These are phyloP conservation scores for Pristionchus maxplancki DNA, from an alignment of 2,888 invertebrate genomes.

Conservation along the genomic window DNA sequence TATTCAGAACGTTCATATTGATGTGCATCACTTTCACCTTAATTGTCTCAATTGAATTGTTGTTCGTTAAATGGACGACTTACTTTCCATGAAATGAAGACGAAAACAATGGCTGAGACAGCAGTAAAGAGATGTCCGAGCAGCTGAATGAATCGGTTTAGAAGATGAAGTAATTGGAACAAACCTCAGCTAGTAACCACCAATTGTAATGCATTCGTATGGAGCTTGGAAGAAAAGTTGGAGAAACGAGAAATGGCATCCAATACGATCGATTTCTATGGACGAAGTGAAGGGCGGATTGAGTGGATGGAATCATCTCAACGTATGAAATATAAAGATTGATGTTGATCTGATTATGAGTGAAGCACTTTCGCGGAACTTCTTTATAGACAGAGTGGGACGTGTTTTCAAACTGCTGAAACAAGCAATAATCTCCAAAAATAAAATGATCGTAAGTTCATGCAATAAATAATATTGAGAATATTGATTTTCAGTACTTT, in stretches of 20 bases:
- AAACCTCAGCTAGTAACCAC: not conserved
- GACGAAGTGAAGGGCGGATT: not conserved
- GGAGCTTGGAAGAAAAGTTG: not conserved
- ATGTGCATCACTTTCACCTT: constrained; percentile 20
- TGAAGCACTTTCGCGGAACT: no score
- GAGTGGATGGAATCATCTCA: not conserved
- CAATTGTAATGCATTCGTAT: not conserved
- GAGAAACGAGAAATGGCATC: not conserved
- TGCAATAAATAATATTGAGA: no score
- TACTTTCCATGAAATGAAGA: not conserved
- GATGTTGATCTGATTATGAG: no score
- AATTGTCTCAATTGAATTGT: not conserved
- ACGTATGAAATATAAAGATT: not conserved
- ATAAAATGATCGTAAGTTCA: no score
- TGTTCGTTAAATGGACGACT: no score
- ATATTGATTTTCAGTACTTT: no score
- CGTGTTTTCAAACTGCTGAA: no score
- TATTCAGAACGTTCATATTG: constrained; percentile 8
- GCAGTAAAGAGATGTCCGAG: not conserved
- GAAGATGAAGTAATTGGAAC: not conserved
- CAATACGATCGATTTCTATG: not conserved
- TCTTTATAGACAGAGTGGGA: no score
- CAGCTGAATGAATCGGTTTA: not conserved
- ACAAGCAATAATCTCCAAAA: no score
- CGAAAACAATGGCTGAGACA: not conserved